Evolutionary conservation across 2,113 vertebrate genomes (phyloP).

Genomic region (Plestiodon gilberti): DNA sequence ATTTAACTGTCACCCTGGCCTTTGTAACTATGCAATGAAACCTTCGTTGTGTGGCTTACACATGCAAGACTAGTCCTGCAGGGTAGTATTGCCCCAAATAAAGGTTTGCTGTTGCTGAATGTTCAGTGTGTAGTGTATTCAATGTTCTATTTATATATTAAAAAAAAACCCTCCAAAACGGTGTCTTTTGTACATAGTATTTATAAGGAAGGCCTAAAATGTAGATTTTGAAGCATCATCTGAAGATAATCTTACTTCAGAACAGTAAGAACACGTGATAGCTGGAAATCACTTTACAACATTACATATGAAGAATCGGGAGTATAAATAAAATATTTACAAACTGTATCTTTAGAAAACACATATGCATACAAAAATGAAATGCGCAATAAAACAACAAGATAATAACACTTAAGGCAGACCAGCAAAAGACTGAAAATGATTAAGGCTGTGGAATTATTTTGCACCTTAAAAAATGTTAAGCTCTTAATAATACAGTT

Average conservation of each 20-base stretch:
- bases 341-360: constrained; percentile 80
- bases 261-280: constrained; percentile 72
- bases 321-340: constrained; percentile 82
- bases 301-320: constrained; percentile 72
- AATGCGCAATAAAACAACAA: constrained; percentile 71
- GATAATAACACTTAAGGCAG: constrained; percentile 81
- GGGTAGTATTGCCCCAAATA: fast-evolving
- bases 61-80: fast-evolving
- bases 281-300: constrained; percentile 76
- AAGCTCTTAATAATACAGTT: constrained; percentile 74
- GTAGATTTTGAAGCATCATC: constrained; percentile 73
- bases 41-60: fast-evolving
- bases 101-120: fast-evolving
- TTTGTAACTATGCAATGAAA: fast-evolving
- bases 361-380: constrained; percentile 79
- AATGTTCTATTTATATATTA: constrained; percentile 64
- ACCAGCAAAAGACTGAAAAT: constrained; percentile 80
- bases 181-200: constrained; percentile 67
- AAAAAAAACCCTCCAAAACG: constrained; percentile 52
- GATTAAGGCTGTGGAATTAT: constrained; percentile 83
- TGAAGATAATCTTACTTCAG: constrained; percentile 69
- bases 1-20: fast-evolving
- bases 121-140: constrained; percentile 25
- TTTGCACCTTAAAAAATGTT: constrained; percentile 80
- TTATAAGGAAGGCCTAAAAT: constrained; percentile 76